A percentile compares a stretch with the other conserved stretches of the same genome.
phyloP scores from a whole-genome alignment of 1,140 invertebrate genomes.

The Megalopta genalis region DNA sequence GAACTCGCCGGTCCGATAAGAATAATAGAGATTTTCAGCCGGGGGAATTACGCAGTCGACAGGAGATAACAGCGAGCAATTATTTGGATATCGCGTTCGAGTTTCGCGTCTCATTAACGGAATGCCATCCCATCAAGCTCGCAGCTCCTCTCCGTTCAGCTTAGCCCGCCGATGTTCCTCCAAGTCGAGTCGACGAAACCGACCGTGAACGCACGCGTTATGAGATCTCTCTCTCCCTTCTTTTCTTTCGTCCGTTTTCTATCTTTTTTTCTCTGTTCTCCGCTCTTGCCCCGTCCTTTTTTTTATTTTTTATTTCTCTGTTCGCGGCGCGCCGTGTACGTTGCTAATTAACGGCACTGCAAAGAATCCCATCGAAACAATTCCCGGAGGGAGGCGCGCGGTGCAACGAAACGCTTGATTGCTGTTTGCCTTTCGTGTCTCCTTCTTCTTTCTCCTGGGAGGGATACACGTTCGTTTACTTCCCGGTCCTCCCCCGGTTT shows the following conservation, averaged over 20 bases:
- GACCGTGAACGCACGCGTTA: not conserved
- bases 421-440: slow-evolving; percentile 20
- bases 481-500: not conserved
- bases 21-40: slow-evolving; percentile 16
- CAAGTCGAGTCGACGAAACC: not conserved
- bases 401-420: slow-evolving; percentile 19
- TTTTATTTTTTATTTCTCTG: not conserved
- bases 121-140: not conserved
- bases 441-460: slow-evolving; percentile 10
- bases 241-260: not conserved
- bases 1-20: not conserved
- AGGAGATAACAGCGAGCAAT: slow-evolving; percentile 18
- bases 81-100: slow-evolving; percentile 16
- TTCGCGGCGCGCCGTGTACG: not conserved
- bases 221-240: not conserved
- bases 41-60: slow-evolving; percentile 9
- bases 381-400: not conserved
- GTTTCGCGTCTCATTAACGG: not conserved
- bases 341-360: slow-evolving; percentile 11
- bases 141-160: no score
- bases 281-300: not conserved
- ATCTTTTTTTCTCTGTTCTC: not conserved
- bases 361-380: slow-evolving; percentile 18
- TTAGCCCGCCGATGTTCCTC: no score
- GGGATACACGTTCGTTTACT: not conserved